phyloP scores from a whole-genome alignment of 2,888 invertebrate species.

The Pharmacophagus antenor region DNA sequence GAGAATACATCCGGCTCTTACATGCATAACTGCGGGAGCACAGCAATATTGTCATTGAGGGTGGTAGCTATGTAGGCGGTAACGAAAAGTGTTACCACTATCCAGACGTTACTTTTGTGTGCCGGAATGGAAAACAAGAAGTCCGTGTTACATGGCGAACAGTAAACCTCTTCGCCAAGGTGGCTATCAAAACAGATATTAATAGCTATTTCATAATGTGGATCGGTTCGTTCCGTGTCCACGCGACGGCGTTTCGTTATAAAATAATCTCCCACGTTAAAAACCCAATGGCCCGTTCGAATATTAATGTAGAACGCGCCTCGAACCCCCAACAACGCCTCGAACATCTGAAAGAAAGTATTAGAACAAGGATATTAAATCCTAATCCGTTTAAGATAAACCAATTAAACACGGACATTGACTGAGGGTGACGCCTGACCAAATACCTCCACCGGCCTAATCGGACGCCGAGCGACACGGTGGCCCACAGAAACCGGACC shows the following conservation, averaged over 20 bases:
- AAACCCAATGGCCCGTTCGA: constrained; percentile 2
- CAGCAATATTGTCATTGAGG: too few species aligned
- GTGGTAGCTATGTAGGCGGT: too few species aligned
- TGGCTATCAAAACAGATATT: not conserved
- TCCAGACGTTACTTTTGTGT: too few species aligned
- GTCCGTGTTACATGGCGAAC: too few species aligned
- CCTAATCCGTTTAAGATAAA: constrained; percentile 27
- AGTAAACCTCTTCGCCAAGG: too few species aligned
- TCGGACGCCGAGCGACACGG: constrained; percentile 41
- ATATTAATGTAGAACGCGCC: not conserved
- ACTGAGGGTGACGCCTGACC: constrained; percentile 50
- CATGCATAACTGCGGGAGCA: too few species aligned
- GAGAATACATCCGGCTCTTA: too few species aligned
- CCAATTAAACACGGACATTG: constrained; percentile 39
- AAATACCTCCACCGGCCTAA: constrained; percentile 62
- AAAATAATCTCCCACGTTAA: not conserved
- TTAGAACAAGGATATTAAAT: constrained; percentile 23
- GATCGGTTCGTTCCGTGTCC: too few species aligned
- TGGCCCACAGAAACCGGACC: constrained; percentile 43
- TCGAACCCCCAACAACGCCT: not conserved
- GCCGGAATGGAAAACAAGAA: too few species aligned
- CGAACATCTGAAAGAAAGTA: constrained; percentile 23
- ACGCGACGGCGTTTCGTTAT: not conserved
- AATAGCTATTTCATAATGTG: too few species aligned
- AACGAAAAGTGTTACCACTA: too few species aligned